Base-by-base conservation (phyloP, 1,140 invertebrate species). In the Temnothorax longispinosus region DNA sequence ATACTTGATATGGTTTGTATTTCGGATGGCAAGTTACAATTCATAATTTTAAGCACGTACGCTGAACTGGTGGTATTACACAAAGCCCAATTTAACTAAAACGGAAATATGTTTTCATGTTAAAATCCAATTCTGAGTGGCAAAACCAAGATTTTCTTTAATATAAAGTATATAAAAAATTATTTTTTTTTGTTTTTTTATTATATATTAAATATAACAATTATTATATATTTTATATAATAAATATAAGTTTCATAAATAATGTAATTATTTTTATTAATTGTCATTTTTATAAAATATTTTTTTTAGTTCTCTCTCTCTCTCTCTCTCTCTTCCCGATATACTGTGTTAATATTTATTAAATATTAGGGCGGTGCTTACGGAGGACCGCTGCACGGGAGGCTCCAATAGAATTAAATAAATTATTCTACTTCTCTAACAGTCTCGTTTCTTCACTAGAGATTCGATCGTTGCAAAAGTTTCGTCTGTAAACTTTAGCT, bases 11-110 rank as follows among this genome's bases (percentile, higher is more conserved):
- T 60, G 27, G 21, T n/a, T 82, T 75, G 47, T 13, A 84, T 74
- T 84, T 84, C 41, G 44, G 18, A 82, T 82, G 18, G 80, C 41
- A 47, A 84, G 54, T 62, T 62, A 27, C 41, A 75, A 72, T 72
- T 82, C 71, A 47, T 58, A 74, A 74, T 84, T 84, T 84, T 75
- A 11, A 50, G 41, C 80, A 84, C 80, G 80, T 84, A 74, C 80
- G 32, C 69, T 27, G 54, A 84, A 84, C 56, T 56, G 41, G 41
- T 74, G 27, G 27, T 27, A 60, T 60, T 84, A 74, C 44, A 75
- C 80, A 84, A 84, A 84, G 41, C 58, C 41, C 27, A 75, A 13
- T 84, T 74, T 60, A 84, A 84, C 44, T 84, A 84, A 47, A 84
- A 27, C n/a, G 32, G 10, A 84, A 84, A 84, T 74, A 56, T 38